Conservation (phyloP, 2,888 invertebrate genomes). For the Lysandra coridon region DNA sequence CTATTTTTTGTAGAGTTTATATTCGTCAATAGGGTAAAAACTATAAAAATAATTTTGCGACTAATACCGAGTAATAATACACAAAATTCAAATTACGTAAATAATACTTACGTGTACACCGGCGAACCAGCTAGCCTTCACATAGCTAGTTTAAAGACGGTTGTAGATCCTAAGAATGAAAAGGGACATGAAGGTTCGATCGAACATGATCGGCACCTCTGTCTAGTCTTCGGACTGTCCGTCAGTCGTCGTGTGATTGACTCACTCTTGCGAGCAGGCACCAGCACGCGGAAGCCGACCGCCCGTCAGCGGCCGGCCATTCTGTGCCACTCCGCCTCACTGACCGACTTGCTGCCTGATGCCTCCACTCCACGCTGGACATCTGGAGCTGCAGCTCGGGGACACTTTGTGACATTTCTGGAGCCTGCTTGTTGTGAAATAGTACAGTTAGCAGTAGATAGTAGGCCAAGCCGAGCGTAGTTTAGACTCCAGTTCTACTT, state of each 20-base stretch:
- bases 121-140: no score
- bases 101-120: no score
- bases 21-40: no score
- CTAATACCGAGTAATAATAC: no score
- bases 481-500: neutral
- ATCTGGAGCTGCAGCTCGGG: neutral
- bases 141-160: no score
- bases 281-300: neutral
- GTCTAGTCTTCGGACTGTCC: neutral
- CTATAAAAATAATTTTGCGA: no score
- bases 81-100: no score
- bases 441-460: neutral
- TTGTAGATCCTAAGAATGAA: no score
- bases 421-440: neutral
- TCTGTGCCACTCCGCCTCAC: constrained; percentile 35
- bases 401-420: neutral
- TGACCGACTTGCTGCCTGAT: constrained; percentile 19
- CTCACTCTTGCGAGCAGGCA: neutral
- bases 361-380: neutral
- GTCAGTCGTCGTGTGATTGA: constrained; percentile 20
- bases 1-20: no score
- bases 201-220: neutral
- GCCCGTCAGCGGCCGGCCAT: constrained; percentile 32
- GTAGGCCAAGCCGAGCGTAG: neutral
- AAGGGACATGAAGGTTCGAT: no score